Conservation (phyloP, 2,797 vertebrate species). For the Yasuhikotakia modesta region DNA sequence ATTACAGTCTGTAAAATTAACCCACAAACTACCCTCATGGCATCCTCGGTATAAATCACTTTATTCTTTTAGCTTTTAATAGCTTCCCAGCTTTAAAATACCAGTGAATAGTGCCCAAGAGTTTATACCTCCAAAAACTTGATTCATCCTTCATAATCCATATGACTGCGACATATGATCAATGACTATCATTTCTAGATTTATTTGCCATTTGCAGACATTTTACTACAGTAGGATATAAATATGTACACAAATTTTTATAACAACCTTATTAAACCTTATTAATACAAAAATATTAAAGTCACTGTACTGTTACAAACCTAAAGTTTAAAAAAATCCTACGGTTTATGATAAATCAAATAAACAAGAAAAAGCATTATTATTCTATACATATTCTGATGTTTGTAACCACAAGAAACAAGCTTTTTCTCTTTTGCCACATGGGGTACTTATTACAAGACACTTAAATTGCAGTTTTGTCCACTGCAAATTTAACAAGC, state of each 20-base stretch:
- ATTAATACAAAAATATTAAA: neutral
- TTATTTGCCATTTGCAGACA: constrained; percentile 13
- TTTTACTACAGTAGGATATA: neutral
- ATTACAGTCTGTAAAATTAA: no score
- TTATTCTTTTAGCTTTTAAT: no score
- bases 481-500: neutral
- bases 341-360: neutral
- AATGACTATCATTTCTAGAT: constrained; percentile 15
- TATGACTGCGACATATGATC: neutral
- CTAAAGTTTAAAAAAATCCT: neutral
- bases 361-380: neutral
- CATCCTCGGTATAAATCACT: no score
- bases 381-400: neutral
- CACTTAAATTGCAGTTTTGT: neutral
- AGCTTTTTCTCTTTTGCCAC: neutral
- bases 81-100: no score
- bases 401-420: neutral
- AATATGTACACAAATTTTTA: constrained; percentile 23
- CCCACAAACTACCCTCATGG: no score
- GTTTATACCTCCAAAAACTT: no score
- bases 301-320: neutral
- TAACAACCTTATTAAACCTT: neutral
- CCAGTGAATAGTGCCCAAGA: no score
- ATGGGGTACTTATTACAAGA: neutral
- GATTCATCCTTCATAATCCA: no score